Evolutionary conservation across 1,140 invertebrate genomes (phyloP), one percentile per base, ranked within the genome.

Genomic region (Olivierus martensii): DNA sequence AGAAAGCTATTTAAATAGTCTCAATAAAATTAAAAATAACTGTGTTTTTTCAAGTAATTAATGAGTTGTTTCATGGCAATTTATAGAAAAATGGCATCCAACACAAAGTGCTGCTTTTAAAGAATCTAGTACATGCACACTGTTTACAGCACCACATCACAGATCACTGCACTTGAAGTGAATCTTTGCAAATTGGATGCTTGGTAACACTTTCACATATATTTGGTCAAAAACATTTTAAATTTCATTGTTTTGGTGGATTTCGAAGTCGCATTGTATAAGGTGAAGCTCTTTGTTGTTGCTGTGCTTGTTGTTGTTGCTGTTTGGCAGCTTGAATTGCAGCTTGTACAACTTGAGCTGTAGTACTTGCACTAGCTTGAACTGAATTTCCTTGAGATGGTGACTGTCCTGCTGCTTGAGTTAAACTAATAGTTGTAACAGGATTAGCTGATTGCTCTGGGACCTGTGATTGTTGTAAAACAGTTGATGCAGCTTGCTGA

Each of bases 231-330:
- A 6, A 9, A 28, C 28, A n/a, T 28, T 4, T 28, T 28, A 28
- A 0, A 18, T 28, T 28, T 28, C 28, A 28, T 9, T 28, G 28
- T 34, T 56, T 56, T 12, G 54, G 54, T 9, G 49, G 49, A 44
- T 56, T 56, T 38, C 54, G 35, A n/a, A 56, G 21, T 18, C 54
- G 22, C 54, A 56, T 56, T 0, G 54, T 56, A 15, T 56, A 56
- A 2, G 54, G 55, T 6, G 55, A 56, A 15, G 55, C 55, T 19
- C 51, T 52, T 17, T 51, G 49, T n/a, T 49, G 49, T 17, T 39
- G 42, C 28, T 41, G 21, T 10, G 44, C 49, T 39, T 46, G 44
- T 46, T 19, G 44, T 18, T 22, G 44, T 19, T 52, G 50, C 14
- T 49, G 46, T 22, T 21, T 39, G 7, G 51, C 48, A 19, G 48